Base-by-base conservation (phyloP, 2,797 vertebrate genomes). In the Helostoma temminkii region DNA sequence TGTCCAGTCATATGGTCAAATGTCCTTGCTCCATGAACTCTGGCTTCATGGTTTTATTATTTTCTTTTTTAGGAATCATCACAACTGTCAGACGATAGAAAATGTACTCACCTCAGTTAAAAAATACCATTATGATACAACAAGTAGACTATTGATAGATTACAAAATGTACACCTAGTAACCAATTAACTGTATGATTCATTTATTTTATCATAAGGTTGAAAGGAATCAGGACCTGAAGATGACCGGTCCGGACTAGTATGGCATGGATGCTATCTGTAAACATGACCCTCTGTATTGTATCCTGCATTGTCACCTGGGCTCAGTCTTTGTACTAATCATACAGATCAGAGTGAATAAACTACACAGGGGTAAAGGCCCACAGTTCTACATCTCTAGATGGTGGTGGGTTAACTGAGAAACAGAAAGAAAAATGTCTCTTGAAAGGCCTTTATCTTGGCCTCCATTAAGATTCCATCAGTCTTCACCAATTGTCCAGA, bases 271-370 rank as follows among this genome's bases (percentile, higher is more conserved):
- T 66, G 83, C 82, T 83, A 83, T 89, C 84, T 84, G 87, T 88
- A 87, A 92, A 92, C 90, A 91, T 2, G 66, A 73, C 77, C 83
- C 73, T 30, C 57, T 76, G 83, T 59, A 84, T 90, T 91, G 89
- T 92, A 87, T 46, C 10, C 73, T 39, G 74, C 76, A 84, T 92
- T 91, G 90, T 92, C 61, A 74, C 84, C 78, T 70, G 82, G 76
- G 77, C 78, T 65, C 69, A 87, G 89, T 91, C 85, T 92, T 81
- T 92, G 88, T 89, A 76, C 82, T 85, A 81, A 84, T 90, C 90
- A 88, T 84, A 76, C 87, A 84, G 90, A 7, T 14, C 86, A 85
- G 90, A 67, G 66, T 88, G 87, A 84, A 85, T 60, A 34, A 50
- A 78, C 74, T 18, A 92, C 90, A 93, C 89, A 89, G 74, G 82